Evolutionary conservation across 1,140 invertebrate species (phyloP).

Genomic region (Planococcus citri): DNA sequence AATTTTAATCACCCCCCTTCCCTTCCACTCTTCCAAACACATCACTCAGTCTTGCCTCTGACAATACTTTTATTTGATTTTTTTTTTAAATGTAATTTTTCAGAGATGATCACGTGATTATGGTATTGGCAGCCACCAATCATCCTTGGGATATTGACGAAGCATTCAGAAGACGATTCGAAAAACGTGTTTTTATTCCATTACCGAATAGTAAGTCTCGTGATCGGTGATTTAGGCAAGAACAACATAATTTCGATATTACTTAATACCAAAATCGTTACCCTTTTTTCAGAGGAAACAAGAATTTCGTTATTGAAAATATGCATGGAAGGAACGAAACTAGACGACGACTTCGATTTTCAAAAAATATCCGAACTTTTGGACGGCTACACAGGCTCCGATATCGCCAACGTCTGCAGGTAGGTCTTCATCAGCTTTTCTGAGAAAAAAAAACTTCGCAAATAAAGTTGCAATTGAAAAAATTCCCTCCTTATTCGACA

Average conservation of each 20-base stretch:
- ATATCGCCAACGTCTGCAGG: conserved; percentile 52
- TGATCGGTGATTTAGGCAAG: not conserved
- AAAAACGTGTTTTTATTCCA: conserved; percentile 61
- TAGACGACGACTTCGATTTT: conserved; percentile 42
- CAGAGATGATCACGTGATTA: conserved; percentile 34
- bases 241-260: no score
- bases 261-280: no score
- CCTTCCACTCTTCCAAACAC: no score
- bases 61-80: no score
- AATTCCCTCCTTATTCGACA: conserved; percentile 30
- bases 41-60: no score
- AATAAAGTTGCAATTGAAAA: not conserved
- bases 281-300: conserved; percentile 39
- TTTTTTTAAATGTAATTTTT: not conserved
- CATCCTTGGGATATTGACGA: conserved; percentile 65
- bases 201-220: conserved; percentile 43
- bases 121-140: conserved; percentile 59
- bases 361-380: conserved; percentile 41
- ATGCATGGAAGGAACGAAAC: conserved; percentile 44
- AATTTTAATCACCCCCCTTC: no score
- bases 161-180: conserved; percentile 50
- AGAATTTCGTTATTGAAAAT: conserved; percentile 46
- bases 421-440: conserved; percentile 28
- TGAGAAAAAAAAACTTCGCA: conserved; percentile 3
- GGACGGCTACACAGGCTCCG: conserved; percentile 52